Conservation (phyloP, 2,888 invertebrate species). For the Elgonia sp. region DNA sequence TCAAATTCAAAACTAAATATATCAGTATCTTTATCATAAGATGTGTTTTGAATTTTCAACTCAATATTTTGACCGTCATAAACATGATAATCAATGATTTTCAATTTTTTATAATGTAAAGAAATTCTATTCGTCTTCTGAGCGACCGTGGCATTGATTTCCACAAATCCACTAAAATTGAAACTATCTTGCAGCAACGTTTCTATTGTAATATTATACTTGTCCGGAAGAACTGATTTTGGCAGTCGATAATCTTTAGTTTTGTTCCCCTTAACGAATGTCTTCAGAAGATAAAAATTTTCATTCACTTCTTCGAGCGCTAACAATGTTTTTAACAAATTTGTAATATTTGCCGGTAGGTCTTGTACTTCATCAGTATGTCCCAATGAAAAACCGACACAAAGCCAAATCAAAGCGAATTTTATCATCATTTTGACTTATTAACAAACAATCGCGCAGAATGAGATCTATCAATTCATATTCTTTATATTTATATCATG, state of each 20-base stretch:
- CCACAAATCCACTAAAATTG: conserved; percentile 55
- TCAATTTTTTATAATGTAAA: conserved; percentile 65
- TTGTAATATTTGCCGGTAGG: too few species aligned
- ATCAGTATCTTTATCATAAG: too few species aligned
- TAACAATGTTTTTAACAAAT: conserved; percentile 11
- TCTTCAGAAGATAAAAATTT: conserved; percentile 29
- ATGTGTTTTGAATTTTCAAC: not conserved
- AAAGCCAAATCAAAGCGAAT: not conserved
- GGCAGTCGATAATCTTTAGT: conserved; percentile 66
- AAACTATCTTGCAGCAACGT: conserved; percentile 25
- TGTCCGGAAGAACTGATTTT: conserved; percentile 45
- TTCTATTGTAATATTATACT: conserved; percentile 60
- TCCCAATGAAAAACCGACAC: not conserved
- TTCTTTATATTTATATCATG: conserved; percentile 36
- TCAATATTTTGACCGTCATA: not conserved
- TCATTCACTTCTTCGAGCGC: conserved; percentile 47
- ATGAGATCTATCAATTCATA: not conserved
- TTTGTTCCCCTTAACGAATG: not conserved
- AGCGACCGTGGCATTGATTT: conserved; percentile 60
- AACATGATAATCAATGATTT: conserved; percentile 21
- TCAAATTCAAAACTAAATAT: conserved; percentile 43
- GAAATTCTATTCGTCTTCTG: conserved; percentile 57
- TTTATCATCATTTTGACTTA: too few species aligned
- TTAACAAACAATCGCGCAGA: not conserved
- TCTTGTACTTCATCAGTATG: not conserved